A percentile compares a stretch with the other conserved stretches of the same genome.
These are phyloP conservation scores for Darwinula stevensoni DNA, from an alignment of 2,888 invertebrate genomes.

Conservation along the genomic window DNA sequence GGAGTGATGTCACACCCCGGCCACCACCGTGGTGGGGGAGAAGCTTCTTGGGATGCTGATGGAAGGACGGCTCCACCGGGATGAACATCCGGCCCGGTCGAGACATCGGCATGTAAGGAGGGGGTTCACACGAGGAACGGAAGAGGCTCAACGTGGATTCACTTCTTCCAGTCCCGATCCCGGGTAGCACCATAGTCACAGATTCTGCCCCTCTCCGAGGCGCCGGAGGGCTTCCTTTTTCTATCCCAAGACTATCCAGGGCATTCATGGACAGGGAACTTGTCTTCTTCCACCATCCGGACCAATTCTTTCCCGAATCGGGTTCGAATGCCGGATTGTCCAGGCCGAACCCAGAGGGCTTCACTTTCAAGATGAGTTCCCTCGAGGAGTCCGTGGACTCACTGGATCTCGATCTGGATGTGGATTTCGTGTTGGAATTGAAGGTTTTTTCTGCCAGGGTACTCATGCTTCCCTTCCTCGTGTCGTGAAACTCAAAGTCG, in stretches of 20 bases:
- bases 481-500: not conserved
- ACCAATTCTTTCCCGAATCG: not conserved
- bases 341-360: not conserved
- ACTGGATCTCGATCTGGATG: not conserved
- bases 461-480: not conserved
- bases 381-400: not conserved
- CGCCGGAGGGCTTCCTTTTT: too few species aligned
- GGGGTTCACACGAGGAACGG: not conserved
- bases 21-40: not conserved
- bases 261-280: conserved; percentile 1
- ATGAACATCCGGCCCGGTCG: not conserved
- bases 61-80: not conserved
- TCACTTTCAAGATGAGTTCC: not conserved
- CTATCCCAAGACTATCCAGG: not conserved
- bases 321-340: conserved; percentile 1
- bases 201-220: too few species aligned
- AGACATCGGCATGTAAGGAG: conserved; percentile 1
- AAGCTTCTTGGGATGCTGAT: not conserved
- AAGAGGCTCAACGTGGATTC: not conserved
- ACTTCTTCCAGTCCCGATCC: not conserved
- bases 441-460: not conserved
- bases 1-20: not conserved
- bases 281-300: too few species aligned
- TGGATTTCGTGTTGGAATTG: not conserved
- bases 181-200: too few species aligned